phyloP scores from a whole-genome alignment of 2,113 vertebrate species.

The human region DNA sequence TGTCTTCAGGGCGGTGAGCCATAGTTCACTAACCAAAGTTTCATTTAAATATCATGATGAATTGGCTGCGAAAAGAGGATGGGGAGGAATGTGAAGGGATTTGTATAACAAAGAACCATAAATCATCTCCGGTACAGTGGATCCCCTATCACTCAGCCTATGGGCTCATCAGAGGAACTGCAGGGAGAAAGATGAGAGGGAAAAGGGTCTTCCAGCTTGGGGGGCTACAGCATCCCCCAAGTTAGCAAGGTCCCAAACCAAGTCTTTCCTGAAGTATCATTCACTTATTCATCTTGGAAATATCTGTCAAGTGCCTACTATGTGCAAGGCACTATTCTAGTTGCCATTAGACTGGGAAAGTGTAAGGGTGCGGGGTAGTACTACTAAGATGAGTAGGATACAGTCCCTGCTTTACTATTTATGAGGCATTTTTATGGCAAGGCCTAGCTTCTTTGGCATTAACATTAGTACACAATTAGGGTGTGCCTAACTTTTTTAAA shows the following conservation, averaged over 20 bases:
- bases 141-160: conserved; percentile 65
- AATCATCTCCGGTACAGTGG: conserved; percentile 75
- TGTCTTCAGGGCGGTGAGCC: neutral
- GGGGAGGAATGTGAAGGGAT: conserved; percentile 78
- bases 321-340: neutral
- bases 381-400: neutral
- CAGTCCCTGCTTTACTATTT: neutral
- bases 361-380: neutral
- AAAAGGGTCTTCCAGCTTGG: neutral
- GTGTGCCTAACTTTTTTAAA: neutral
- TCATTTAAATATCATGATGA: conserved; percentile 55
- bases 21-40: conserved; percentile 22
- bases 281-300: neutral
- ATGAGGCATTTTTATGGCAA: neutral
- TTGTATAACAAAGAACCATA: conserved; percentile 85
- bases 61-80: conserved; percentile 39
- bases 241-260: neutral
- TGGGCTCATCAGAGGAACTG: conserved; percentile 68
- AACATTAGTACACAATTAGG: neutral
- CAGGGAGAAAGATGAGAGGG: conserved; percentile 57
- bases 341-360: neutral
- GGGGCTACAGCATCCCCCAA: conserved; percentile 33
- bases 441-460: neutral
- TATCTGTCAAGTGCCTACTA: neutral
- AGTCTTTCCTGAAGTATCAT: neutral